phyloP scores from a whole-genome alignment of 92 coral and sea anemone genomes.

The Epizoanthus rinbou region DNA sequence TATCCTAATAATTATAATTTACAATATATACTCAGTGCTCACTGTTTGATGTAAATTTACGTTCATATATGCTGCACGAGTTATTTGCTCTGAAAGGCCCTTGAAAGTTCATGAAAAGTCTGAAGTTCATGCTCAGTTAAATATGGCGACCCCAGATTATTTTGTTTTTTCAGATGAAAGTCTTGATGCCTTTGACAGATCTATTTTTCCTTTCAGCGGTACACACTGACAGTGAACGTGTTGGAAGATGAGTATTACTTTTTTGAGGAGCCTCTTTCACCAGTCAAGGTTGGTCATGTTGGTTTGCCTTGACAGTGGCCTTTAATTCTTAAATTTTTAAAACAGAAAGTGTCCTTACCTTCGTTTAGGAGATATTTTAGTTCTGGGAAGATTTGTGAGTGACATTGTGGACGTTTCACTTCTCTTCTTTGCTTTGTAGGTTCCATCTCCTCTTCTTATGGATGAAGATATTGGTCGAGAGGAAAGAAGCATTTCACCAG shows the following conservation, averaged over 20 bases:
- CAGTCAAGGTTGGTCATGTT: constrained; percentile 68
- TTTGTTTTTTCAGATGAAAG: not conserved
- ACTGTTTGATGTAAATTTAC: no score
- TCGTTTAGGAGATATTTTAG: not conserved
- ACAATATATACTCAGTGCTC: no score
- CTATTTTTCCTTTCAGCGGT: constrained; percentile 61
- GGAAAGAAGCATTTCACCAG: constrained; percentile 82
- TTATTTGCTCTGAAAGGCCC: no score
- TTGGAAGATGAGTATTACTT: constrained; percentile 93
- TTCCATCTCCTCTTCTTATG: constrained; percentile 90
- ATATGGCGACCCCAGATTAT: no score
- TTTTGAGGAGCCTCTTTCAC: constrained; percentile 87
- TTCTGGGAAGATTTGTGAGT: not conserved
- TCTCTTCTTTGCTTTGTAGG: constrained; percentile 45
- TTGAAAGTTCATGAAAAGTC: no score
- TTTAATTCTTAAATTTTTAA: no score
- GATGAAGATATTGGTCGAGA: constrained; percentile 81
- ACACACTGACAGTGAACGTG: constrained; percentile 85
- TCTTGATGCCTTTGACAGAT: not conserved
- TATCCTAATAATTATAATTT: no score
- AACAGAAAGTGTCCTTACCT: not conserved
- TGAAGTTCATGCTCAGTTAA: no score
- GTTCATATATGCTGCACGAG: no score
- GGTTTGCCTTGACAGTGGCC: not conserved
- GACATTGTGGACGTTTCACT: not conserved